Evolutionary conservation across 2,797 vertebrate genomes (phyloP).

Genomic region (Pseudochirops corinnae): DNA sequence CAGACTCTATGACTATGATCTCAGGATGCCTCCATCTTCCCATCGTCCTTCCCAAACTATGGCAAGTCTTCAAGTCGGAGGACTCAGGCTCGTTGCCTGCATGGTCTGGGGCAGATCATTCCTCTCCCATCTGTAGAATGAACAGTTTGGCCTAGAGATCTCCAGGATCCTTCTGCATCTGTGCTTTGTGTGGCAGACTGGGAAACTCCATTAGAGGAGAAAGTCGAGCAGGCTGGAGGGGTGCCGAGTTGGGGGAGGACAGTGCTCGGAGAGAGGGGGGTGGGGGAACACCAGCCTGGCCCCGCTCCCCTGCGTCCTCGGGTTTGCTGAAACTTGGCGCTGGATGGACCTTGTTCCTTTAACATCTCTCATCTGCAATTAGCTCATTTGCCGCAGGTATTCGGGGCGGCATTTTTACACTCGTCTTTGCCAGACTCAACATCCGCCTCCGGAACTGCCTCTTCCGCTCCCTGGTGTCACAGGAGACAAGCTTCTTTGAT

Average conservation of each 20-base stretch:
- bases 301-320: background rate
- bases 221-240: background rate
- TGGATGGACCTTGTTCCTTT: constrained; percentile 71
- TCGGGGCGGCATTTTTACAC: constrained; percentile 94
- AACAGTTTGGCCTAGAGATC: background rate
- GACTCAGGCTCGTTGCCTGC: background rate
- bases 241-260: background rate
- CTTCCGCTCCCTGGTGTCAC: constrained; percentile 93
- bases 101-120: background rate
- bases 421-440: constrained; percentile 94
- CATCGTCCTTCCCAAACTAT: background rate
- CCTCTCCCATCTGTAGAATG: background rate
- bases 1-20: background rate
- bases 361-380: constrained; percentile 88
- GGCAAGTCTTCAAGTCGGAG: background rate
- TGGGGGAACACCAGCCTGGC: background rate
- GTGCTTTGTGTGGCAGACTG: background rate
- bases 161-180: background rate
- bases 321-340: background rate
- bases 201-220: background rate
- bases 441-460: constrained; percentile 94
- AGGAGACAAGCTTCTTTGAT: constrained; percentile 97
- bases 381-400: constrained; percentile 95
- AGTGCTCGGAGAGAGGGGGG: fast-evolving
- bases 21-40: background rate